Evolutionary conservation across 2,113 vertebrate genomes (phyloP), one percentile per base, ranked within the genome.

Genomic region (Orycteropus afer): DNA sequence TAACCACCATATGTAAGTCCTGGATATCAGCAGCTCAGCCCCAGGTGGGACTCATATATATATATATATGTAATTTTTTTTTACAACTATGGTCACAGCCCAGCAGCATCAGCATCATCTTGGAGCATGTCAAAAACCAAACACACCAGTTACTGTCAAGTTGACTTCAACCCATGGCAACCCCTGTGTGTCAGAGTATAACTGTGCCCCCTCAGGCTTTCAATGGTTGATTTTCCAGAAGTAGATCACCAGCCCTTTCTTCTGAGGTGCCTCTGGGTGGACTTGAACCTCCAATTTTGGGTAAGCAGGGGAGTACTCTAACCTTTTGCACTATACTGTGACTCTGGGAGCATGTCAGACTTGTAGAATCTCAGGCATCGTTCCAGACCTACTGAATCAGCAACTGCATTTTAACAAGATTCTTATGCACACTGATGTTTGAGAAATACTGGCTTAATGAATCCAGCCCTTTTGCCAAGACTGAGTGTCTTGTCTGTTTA

Each of bases 371-470:
- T 78, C 22, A 63, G 94, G 51, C 45, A 77, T 51, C 22, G 11
- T 51, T 23, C 0, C 34, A 86, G 51, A 79, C 23, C 45, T 86
- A n/a, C 34, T 63, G 32, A 91, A 87, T 84, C 69, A 81, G 65
- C n/a, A 47, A 37, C 32, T 90, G 11, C 61, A 81, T 87, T 91
- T 86, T 65, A 87, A 77, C 7, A 76, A 89, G 77, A 84, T 86
- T 84, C n/a, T 85, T 90, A 73, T 40, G 27, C 40, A 55, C 3
- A 15, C n/a, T 84, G 82, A 69, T 85, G 47, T 73, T 84, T 65
- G 47, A 86, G 86, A 82, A 90, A 53, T 25, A 73, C 10, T 49
- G 22, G 55, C 93, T n/a, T 79, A 74, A 77, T 74, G 81, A 81
- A 42, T 87, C 76, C 74, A 93, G 42, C 42, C 34, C 34, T 42